phyloP scores from a whole-genome alignment of 2,113 vertebrate genomes.

The Oenanthe oenanthe region DNA sequence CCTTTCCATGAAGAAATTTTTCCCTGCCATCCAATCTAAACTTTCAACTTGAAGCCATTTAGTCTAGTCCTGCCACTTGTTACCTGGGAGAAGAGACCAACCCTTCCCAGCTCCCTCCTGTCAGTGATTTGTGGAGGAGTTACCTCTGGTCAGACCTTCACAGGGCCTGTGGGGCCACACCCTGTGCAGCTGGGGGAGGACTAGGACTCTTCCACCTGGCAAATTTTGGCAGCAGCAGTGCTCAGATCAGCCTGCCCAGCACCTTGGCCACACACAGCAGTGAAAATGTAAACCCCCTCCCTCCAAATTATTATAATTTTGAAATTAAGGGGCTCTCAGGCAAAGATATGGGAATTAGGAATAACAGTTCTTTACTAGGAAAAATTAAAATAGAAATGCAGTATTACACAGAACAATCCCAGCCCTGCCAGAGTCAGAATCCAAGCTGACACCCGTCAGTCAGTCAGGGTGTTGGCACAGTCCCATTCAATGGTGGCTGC shows the following conservation, averaged over 20 bases:
- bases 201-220: neutral
- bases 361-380: too few relatives aligned
- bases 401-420: too few relatives aligned
- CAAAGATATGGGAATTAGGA: too few relatives aligned
- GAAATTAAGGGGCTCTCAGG: too few relatives aligned
- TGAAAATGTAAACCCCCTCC: neutral
- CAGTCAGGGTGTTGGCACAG: too few relatives aligned
- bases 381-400: too few relatives aligned
- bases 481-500: too few relatives aligned
- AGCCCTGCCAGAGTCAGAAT: too few relatives aligned
- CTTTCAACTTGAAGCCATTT: neutral
- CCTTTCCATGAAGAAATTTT: neutral
- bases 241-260: neutral
- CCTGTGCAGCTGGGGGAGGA: neutral
- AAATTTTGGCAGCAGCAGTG: neutral
- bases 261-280: neutral
- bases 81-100: neutral
- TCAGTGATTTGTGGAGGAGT: neutral
- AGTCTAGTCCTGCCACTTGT: neutral
- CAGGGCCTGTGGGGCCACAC: neutral
- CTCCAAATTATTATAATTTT: too few relatives aligned
- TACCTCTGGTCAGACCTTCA: neutral
- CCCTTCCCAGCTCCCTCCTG: rapidly evolving
- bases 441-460: too few relatives aligned
- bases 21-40: neutral